Evolutionary conservation across 1,140 invertebrate species (phyloP).

Genomic region (Ceratosolen solmsi): DNA sequence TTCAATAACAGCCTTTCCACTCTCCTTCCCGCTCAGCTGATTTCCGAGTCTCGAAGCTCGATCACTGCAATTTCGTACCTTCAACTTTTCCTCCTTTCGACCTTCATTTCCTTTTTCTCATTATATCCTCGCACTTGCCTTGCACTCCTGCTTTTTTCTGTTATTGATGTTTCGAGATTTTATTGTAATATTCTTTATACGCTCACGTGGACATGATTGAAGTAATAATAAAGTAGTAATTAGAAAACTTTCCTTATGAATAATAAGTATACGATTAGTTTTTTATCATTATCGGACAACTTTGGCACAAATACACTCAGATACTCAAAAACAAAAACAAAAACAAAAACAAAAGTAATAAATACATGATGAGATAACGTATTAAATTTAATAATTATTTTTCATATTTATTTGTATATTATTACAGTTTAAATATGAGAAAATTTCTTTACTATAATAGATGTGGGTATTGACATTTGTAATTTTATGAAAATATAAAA

Average conservation of each 20-base stretch:
- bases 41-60: constrained; percentile 4
- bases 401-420: neutral
- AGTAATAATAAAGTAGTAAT: neutral
- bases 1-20: constrained; percentile 28
- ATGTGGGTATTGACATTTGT: no score
- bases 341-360: neutral
- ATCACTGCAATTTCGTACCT: constrained; percentile 23
- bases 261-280: neutral
- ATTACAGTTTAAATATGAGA: no score
- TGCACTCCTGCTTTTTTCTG: neutral
- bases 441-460: no score
- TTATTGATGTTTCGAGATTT: neutral
- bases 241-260: constrained; percentile 16
- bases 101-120: constrained; percentile 1
- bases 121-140: neutral
- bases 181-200: neutral
- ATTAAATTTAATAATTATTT: neutral
- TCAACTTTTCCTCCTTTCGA: constrained; percentile 31
- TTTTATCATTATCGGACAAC: neutral
- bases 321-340: neutral
- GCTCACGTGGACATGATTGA: neutral
- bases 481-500: no score
- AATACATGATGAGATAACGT: neutral
- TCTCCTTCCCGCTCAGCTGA: constrained; percentile 37
- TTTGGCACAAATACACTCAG: neutral